Base-by-base conservation (phyloP, 2,888 invertebrate genomes). In the Morpho deidamia region DNA sequence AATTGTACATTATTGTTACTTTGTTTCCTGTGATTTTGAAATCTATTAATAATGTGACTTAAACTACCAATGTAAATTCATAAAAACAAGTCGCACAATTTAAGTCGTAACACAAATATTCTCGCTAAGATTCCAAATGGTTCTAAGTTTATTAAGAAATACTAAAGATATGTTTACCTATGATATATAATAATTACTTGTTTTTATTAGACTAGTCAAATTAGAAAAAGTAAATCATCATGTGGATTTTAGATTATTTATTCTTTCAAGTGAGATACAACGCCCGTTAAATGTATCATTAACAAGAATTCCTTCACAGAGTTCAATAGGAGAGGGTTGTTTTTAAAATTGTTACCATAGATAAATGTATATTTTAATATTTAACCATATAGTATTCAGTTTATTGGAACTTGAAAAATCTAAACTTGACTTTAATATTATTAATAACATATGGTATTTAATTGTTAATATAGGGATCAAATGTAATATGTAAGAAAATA, bases 151-250 rank as follows among this genome's bases (percentile, higher is more conserved):
- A 57, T 60, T 62, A 60, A 58, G 57, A 56, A 43, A 50, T 50
- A 50, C 38, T 50, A 50, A 50, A 50, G 50, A 50, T 50, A 43
- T 50, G 70, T 23, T 23, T 72, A 58, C 59, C 55, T 61, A 60
- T 66, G 58, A 66, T 65, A 53, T 59, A 54, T 56, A 63, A 48
- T 51, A 58, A 56, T 60, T 61, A 58, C 54, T 58, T 58, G 55
- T 60, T 66, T 62, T 65, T 69, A 76, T 83, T 85, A 85, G 85
- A 87, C 88, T 89, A 88, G 88, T 89, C 88, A 89, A 82, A 80
- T 76, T 81, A 81, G 79, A 72, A 75, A 76, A 72, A 71, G 78
- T 78, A 78, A 80, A 78, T 62, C 60, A 63, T 73, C 70, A 73
- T 74, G 78, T 74, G 70, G 71, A 73, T 74, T 74, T 74, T 81